Evolutionary conservation across 2,888 invertebrate genomes (phyloP), one percentile per base, ranked within the genome.

Genomic region (Polyploca ridens): DNA sequence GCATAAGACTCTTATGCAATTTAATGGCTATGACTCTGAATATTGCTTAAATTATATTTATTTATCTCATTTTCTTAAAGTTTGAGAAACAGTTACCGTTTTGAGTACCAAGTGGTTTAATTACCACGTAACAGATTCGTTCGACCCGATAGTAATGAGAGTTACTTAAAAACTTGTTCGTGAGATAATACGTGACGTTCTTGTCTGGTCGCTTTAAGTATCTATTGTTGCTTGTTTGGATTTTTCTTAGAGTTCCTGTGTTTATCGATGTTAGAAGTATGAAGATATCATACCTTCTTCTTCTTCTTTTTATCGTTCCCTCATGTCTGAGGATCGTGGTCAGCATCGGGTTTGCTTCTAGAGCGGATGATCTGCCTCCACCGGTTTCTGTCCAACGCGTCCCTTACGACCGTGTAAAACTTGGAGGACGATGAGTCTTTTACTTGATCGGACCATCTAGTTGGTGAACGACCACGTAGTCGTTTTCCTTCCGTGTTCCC

Each of bases 121-220:
- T 80, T 75, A 70, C 75, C 58, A 63, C 73, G 71, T 75, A 74
- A 78, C 74, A 73, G 72, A 75, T 73, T 76, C 69, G 72, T 72
- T 75, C 69, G 64, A 73, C 67, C 65, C 62, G 72, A 67, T 69
- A 63, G 61, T 75, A 72, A 72, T 76, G 72, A 72, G 73, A 73
- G 65, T 63, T 58, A 64, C 64, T 69, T 58, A 72, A 74, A 75
- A 70, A 76, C 68, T 54, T 1, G 71, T 65, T 62, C 63, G 62
- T 58, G 59, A 63, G 68, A 69, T 75, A 69, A 77, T 68, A 72
- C 65, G 70, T 62, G 59, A 64, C 68, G 3, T 72, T 74, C 67
- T 74, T 71, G 58, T 67, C 27, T 13, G 33, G 44, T 64, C 59
- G 61, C 57, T 66, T 63, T n/a, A 46, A n/a, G 13, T 13, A 35